Evolutionary conservation across 2,797 vertebrate genomes (phyloP).

Genomic region (Pterois miles): DNA sequence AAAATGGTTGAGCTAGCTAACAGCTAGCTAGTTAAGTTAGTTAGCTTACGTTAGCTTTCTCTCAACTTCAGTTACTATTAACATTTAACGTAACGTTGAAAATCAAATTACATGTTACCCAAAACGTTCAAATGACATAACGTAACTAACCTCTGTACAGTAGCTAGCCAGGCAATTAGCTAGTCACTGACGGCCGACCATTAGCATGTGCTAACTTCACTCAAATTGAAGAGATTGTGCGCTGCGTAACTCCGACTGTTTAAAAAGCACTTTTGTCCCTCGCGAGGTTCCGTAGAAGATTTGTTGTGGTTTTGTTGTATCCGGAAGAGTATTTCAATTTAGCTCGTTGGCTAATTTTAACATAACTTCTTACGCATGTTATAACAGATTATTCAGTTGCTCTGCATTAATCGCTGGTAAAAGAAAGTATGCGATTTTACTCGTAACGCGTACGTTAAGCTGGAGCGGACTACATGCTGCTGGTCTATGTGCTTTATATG

Average conservation of each 20-base stretch:
- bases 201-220: slow-evolving; percentile 34
- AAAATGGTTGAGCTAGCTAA: slow-evolving; percentile 44
- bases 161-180: slow-evolving; percentile 43
- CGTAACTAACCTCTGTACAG: slow-evolving; percentile 55
- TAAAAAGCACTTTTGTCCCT: slow-evolving; percentile 44
- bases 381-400: background rate
- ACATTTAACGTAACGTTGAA: fast-evolving
- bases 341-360: slow-evolving; percentile 35
- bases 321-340: slow-evolving; percentile 55
- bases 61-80: too few species aligned
- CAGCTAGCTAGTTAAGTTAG: background rate
- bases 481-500: slow-evolving; percentile 20
- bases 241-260: background rate
- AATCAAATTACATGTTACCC: fast-evolving
- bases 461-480: background rate
- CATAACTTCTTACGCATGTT: background rate
- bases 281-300: slow-evolving; percentile 44
- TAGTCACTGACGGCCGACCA: slow-evolving; percentile 58
- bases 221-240: background rate
- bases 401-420: background rate
- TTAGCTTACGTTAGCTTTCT: background rate
- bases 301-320: slow-evolving; percentile 70
- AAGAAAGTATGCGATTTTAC: background rate
- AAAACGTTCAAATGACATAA: background rate
- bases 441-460: background rate